A percentile compares a stretch with the other conserved stretches of the same genome.
Conservation (phyloP, 2,113 vertebrate species). For the Prunella himalayana region DNA sequence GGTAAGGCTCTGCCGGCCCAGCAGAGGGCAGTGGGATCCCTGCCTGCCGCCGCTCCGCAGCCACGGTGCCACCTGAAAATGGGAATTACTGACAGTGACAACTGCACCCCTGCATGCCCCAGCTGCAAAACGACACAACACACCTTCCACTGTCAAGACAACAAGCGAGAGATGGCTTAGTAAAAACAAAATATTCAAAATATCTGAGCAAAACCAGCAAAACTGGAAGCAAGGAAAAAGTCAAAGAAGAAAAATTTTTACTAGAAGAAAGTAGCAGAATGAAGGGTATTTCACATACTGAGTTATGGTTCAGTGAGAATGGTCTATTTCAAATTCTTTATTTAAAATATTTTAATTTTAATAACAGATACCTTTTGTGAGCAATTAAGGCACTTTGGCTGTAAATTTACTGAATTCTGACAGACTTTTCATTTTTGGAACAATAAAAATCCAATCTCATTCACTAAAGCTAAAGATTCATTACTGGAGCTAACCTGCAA, state of each 20-base stretch:
- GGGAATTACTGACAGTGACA: neutral
- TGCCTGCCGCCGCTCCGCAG: neutral
- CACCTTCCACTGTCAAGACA: neutral
- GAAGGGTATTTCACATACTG: neutral
- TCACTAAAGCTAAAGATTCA: neutral
- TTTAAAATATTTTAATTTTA: neutral
- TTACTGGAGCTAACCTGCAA: neutral
- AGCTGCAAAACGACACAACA: neutral
- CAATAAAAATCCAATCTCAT: neutral
- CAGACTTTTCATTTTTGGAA: neutral
- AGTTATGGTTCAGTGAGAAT: neutral
- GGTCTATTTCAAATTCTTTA: neutral
- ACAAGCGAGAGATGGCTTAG: accelerated
- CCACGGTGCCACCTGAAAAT: neutral
- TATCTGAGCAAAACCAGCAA: neutral
- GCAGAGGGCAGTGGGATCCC: neutral
- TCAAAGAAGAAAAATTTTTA: neutral
- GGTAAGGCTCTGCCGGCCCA: neutral
- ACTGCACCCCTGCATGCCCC: neutral
- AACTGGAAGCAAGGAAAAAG: neutral
- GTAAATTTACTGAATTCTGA: neutral
- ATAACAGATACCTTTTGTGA: neutral
- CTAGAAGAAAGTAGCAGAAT: neutral
- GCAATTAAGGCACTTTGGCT: neutral
- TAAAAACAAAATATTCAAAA: neutral